Base-by-base conservation (phyloP, 1,140 invertebrate species). In the Calephelis virginiensis region DNA sequence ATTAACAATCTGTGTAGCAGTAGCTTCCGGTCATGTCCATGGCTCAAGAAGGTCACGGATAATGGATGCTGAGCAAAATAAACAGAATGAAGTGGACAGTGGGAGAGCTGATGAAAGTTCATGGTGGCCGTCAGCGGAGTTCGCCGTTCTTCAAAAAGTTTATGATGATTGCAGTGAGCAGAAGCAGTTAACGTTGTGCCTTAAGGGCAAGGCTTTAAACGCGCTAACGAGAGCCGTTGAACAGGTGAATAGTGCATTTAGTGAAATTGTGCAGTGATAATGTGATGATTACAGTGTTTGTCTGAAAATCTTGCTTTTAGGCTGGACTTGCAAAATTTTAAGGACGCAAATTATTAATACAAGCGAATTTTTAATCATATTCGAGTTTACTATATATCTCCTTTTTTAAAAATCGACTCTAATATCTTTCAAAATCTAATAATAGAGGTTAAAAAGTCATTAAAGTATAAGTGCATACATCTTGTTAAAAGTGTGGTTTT, bases 121-220 rank as follows among this genome's bases (percentile, higher is more conserved):
- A 17, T 91, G 90, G 91, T 91, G 89, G 91, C 88, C 89, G 37
- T 80, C 89, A 12, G 87, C 92, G 4, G 92, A 93, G 38, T 91
- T 93, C 64, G 76, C 82, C 50, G 83, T 93, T 71, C 80, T 92
- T 74, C 90, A 92, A 68, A 92, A 93, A 77, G 89, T 94, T 61
- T 94, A 93, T 70, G 93, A 93, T 63, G 93, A 93, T 73, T 94
- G 93, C 82, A 93, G 92, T 82, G 84, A 91, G 47, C 92, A 92
- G 63, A 91, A 92, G 73, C 92, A 93, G 75, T 89, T 94, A 71
- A 91, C 92, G 43, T 85, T 85, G 66, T 94, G 93, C 74, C 83
- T 94, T 8, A 94, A 94, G 74, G 91, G 92, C 47, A 93, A 93
- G 76, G 93, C 93, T 14, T 77, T 93, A 28, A 87, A 83, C 65